Conservation (phyloP, 2,888 invertebrate genomes). For the Heliconius cydno region DNA sequence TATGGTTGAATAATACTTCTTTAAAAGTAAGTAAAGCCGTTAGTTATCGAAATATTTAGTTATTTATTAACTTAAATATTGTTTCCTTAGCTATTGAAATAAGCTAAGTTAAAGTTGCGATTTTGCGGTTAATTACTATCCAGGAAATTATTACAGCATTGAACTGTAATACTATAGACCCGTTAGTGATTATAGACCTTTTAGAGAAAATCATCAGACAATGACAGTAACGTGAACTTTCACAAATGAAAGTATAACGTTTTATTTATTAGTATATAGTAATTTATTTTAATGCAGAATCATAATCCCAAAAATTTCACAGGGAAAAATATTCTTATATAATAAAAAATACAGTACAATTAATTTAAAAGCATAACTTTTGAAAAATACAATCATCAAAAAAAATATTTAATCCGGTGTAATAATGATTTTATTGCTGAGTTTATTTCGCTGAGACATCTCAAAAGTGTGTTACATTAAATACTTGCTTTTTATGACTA, state of each 20-base stretch:
- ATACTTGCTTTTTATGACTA: neutral
- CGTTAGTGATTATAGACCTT: slow-evolving; percentile 53
- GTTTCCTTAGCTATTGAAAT: neutral
- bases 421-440: neutral
- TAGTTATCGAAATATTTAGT: neutral
- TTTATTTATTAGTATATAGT: neutral
- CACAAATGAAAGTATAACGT: neutral
- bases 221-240: slow-evolving; percentile 1
- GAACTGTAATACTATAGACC: slow-evolving; percentile 74
- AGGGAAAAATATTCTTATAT: neutral
- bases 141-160: slow-evolving; percentile 67
- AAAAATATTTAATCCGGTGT: neutral
- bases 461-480: neutral
- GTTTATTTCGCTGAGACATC: neutral
- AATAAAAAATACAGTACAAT: neutral
- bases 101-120: too few relatives aligned
- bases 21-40: neutral
- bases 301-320: neutral
- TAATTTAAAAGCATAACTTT: neutral
- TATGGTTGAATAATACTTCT: neutral
- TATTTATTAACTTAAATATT: neutral
- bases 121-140: slow-evolving; percentile 44
- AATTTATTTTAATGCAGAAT: neutral
- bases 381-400: neutral
- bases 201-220: slow-evolving; percentile 39